Conservation (phyloP, 2,888 invertebrate species). For the Lamellibrachia satsuma region DNA sequence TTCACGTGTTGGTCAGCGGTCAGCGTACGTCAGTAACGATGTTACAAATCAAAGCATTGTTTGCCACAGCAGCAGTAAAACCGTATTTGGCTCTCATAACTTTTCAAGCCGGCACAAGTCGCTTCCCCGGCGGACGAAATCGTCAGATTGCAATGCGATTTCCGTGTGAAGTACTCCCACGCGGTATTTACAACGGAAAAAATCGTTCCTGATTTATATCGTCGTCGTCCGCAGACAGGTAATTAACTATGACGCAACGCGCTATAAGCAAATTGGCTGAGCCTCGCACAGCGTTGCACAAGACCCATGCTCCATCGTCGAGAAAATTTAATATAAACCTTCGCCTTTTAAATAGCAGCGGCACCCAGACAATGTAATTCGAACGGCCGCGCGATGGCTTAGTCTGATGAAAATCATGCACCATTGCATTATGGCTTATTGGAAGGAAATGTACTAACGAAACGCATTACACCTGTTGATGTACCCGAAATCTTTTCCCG, state of each 20-base stretch:
- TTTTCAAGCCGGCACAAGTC: background rate
- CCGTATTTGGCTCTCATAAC: background rate
- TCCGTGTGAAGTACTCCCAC: background rate
- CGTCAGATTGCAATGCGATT: background rate
- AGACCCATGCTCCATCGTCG: background rate
- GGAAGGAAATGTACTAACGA: conserved; percentile 8
- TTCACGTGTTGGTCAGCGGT: background rate
- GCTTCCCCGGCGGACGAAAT: background rate
- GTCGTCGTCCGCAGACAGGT: background rate
- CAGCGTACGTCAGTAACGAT: background rate
- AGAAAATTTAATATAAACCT: background rate
- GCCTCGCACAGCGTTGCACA: background rate
- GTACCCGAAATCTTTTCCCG: background rate
- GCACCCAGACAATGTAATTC: background rate
- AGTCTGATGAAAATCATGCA: background rate
- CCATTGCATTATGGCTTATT: background rate
- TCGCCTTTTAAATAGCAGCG: background rate
- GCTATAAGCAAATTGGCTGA: background rate
- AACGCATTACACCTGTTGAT: background rate
- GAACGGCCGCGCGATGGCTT: background rate
- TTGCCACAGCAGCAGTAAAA: background rate
- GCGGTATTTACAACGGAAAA: background rate
- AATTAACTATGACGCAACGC: background rate
- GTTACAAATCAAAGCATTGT: background rate
- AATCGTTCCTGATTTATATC: background rate